Evolutionary conservation across 2,113 vertebrate genomes (phyloP), one percentile per base, ranked within the genome.

Genomic region (Melanerpes formicivorus): DNA sequence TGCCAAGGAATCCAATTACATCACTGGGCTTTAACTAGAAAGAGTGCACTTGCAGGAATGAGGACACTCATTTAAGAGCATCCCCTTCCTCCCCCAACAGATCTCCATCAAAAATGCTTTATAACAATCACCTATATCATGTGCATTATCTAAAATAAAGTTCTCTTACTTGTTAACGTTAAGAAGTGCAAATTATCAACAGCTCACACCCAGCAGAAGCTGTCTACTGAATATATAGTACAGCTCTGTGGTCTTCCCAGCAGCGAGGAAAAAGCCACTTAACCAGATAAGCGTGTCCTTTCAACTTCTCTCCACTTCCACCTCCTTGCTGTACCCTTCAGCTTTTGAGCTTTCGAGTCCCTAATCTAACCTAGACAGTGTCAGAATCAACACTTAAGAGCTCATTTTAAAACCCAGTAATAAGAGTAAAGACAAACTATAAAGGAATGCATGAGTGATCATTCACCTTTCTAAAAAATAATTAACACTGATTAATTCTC

Each of bases 251-350:
- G 88, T 73, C 64, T 69, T 81, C 75, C 40, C 56, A 81, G 60
- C 55, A 84, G 56, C 63, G 58, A 80, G 70, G 80, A 90, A 94
- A 79, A 84, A 67, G 84, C 73, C 84, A 93, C 90, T 93, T 91
- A 40, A 74, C 10, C 34, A 90, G 88, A 91, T 79, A 84, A 91
- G 74, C 22, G 10, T 4, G n/a, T 73, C 71, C 88, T 97, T 94
- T 92, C 66, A 80, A 74, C 71, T 93, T 87, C 76, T 84, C 59
- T 74, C 73, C 76, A 84, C 58, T 91, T 82, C 80, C 23, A 81
- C 60, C 56, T 93, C 76, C 74, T 71, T 60, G 70, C 48, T 32
- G 44, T n/a, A 86, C 3, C 6, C 55, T 88, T 82, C 54, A 21
- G 75, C 54, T 92, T 34, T 34, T 34, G 34, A 34, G 34, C 34